phyloP scores from a whole-genome alignment of 1,140 invertebrate genomes.

The Sitodiplosis mosellana region DNA sequence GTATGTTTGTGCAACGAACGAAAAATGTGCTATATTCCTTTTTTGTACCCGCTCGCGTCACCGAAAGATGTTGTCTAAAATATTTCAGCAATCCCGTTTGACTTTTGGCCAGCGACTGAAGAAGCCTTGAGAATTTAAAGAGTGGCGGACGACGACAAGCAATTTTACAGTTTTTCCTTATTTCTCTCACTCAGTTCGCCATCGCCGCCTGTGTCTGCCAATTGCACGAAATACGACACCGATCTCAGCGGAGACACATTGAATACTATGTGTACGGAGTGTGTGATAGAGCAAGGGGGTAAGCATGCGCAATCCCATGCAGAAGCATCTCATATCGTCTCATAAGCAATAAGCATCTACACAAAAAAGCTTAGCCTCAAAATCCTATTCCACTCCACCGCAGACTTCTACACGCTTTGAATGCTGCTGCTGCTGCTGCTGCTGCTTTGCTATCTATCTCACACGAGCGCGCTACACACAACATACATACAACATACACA shows the following conservation, averaged over 20 bases:
- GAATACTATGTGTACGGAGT: no score
- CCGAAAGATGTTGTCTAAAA: constrained; percentile 5
- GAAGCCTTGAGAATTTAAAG: constrained; percentile 3
- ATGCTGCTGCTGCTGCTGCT: background rate
- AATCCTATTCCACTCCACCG: background rate
- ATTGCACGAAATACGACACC: no score
- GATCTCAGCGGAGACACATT: no score
- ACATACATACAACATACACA: no score
- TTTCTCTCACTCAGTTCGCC: background rate
- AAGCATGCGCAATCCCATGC: background rate
- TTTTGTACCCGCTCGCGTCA: constrained; percentile 5
- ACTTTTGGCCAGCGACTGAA: constrained; percentile 5
- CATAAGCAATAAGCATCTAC: background rate
- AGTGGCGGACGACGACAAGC: constrained; percentile 1
- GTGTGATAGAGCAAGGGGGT: no score
- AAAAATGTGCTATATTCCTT: constrained; percentile 2
- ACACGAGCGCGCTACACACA: no score
- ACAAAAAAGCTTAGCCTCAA: background rate
- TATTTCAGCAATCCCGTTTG: constrained; percentile 3
- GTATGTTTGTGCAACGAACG: background rate
- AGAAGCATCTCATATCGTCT: background rate
- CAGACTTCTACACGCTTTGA: background rate
- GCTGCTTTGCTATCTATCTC: no score
- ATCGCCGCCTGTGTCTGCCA: background rate
- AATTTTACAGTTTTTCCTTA: constrained; percentile 5